These are phyloP conservation scores for Chloroclysta siterata DNA, from an alignment of 2,888 invertebrate species.

Conservation along the genomic window DNA sequence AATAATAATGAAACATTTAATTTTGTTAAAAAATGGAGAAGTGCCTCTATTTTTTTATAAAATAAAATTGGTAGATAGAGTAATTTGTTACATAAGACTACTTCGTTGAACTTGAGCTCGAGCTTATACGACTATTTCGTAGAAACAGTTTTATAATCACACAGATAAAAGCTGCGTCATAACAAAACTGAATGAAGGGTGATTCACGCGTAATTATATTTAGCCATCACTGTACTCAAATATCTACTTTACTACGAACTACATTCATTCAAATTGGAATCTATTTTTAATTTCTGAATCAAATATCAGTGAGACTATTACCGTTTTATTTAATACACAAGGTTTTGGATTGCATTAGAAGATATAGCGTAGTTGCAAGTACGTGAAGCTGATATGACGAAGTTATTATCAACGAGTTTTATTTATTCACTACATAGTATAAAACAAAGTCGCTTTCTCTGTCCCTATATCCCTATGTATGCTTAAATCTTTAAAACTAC, in stretches of 20 bases:
- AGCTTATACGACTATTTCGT: conserved; percentile 44
- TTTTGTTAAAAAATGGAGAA: too few relatives aligned
- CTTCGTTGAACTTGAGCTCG: conserved; percentile 17
- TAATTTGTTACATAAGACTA: conserved; percentile 1
- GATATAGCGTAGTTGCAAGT: not conserved
- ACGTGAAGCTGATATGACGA: not conserved
- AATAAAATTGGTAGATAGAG: too few relatives aligned
- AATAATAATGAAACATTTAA: too few relatives aligned
- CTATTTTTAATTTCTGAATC: conserved; percentile 25
- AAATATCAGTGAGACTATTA: not conserved
- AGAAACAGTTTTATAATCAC: conserved; percentile 59
- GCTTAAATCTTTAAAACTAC: too few relatives aligned
- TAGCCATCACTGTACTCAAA: conserved; percentile 60
- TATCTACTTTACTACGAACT: conserved; percentile 74
- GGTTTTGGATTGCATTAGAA: not conserved
- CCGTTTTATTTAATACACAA: too few relatives aligned
- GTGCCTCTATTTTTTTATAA: too few relatives aligned
- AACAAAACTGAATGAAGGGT: conserved; percentile 65
- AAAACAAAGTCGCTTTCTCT: too few relatives aligned
- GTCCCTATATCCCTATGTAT: too few relatives aligned
- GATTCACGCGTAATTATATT: conserved; percentile 75
- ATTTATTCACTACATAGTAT: too few relatives aligned
- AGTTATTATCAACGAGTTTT: not conserved
- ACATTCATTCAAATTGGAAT: conserved; percentile 56
- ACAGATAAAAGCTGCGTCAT: conserved; percentile 68